These are phyloP conservation scores for Anastrepha ludens DNA, from an alignment of 1,140 invertebrate species.

Conservation along the genomic window DNA sequence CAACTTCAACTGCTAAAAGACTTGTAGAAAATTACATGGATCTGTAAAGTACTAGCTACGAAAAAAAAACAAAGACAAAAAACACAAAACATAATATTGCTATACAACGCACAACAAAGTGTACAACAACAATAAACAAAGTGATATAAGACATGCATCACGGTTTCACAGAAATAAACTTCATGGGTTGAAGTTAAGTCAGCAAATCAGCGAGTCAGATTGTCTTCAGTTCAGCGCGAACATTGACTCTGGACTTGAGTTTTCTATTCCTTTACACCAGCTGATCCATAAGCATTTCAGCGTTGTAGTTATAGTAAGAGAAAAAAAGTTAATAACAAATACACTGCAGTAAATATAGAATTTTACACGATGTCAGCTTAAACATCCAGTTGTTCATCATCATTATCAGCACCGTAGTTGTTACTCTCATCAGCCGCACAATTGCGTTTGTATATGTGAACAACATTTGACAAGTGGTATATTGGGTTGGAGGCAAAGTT, in stretches of 20 bases:
- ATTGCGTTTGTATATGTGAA: not conserved
- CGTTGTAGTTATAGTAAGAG: not conserved
- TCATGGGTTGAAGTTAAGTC: not conserved
- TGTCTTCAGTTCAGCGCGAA: conserved; percentile 43
- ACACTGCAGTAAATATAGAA: conserved; percentile 16
- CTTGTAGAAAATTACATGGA: not conserved
- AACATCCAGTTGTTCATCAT: conserved; percentile 9
- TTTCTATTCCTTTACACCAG: not conserved
- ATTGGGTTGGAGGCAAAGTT: too few species aligned
- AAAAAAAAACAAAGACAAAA: not conserved
- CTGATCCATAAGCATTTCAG: not conserved
- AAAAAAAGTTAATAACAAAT: conserved; percentile 8
- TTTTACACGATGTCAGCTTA: conserved; percentile 8
- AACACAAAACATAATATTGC: not conserved
- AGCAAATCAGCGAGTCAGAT: not conserved
- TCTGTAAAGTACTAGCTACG: not conserved
- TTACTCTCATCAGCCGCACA: not conserved
- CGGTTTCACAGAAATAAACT: conserved; percentile 2
- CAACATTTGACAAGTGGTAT: too few species aligned
- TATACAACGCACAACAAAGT: conserved; percentile 11
- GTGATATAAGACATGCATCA: not conserved
- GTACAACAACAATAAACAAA: not conserved
- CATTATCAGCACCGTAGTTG: not conserved
- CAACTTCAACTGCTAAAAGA: conserved; percentile 27
- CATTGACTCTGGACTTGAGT: conserved; percentile 15